Evolutionary conservation across 2,797 vertebrate genomes (phyloP).

Genomic region (Hephaestus fuliginosus): DNA sequence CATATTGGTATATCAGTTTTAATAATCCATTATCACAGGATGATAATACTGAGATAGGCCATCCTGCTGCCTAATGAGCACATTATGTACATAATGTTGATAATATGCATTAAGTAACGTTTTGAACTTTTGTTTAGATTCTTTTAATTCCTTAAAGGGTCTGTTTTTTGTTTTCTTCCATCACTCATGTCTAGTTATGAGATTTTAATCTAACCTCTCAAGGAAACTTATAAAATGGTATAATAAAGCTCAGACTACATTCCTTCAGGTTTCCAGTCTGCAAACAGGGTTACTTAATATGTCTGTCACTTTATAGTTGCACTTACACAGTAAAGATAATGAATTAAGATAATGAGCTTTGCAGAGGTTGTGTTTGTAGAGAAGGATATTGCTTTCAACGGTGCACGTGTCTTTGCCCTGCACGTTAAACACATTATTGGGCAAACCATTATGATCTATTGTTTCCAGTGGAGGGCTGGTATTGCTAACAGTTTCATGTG

Average conservation of each 20-base stretch:
- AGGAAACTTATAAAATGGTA: not conserved
- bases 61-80: not conserved
- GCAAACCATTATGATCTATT: not conserved
- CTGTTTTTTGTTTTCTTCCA: not conserved
- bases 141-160: not conserved
- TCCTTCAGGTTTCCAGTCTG: not conserved
- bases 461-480: not conserved
- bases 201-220: too few species aligned
- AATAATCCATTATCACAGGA: not conserved
- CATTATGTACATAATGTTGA: not conserved
- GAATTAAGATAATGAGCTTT: not conserved
- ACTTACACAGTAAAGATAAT: not conserved
- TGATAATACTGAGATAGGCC: not conserved
- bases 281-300: not conserved
- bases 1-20: not conserved
- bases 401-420: not conserved
- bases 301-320: not conserved
- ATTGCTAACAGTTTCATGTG: not conserved
- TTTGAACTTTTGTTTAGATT: not conserved
- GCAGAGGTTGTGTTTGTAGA: not conserved
- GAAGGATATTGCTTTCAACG: too few species aligned
- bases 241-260: not conserved
- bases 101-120: not conserved
- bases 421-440: not conserved
- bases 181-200: not conserved